Base-by-base conservation (phyloP, 2,888 invertebrate genomes). In the Hypomecis punctinalis region DNA sequence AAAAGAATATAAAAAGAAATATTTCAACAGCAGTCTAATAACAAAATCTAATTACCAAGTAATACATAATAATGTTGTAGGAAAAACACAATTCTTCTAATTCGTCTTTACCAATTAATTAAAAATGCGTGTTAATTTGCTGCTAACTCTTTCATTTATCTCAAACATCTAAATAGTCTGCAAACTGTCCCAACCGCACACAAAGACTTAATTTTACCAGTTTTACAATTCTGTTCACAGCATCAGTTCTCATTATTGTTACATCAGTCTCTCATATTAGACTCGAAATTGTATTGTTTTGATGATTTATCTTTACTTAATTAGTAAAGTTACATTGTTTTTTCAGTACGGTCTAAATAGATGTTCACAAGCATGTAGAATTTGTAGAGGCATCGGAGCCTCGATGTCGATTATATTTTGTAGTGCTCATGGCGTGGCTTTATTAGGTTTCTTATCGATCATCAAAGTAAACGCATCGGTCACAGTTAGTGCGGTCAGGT, bases 241-340 rank as follows among this genome's bases (percentile, higher is more conserved):
- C 45, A 71, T 63, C 52, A 64, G 62, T 77, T 80, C 77, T 67
- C 76, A 78, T 73, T 68, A 79, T 80, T 80, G 77, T 80, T 62
- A 61, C 49, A 36, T 59, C 52, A 76, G 71, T 74, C 63, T 64
- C 48, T 49, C 69, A 47, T 56, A 61, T 23, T 49, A 56, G 56
- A 49, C 48, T 10, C 11, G 43, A 67, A 71, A 71, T 64, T 68
- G 68, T 71, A 78, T 80, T 79, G 76, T 78, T 75, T 72, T 66
- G 49, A 46, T 61, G 69, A 71, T 72, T 23, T 23, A 57, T 72
- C 63, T 59, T 64, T 61, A 42, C 62, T 62, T 54, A 73, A 59
- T 36, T 55, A 54, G 36, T 40, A 42, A 23, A 52, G 23, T 55
- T 63, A 55, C 40, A 42, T 61, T 61, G 53, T 49, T 58, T 39